These are phyloP conservation scores for Chironomus riparius DNA, from an alignment of 2,888 invertebrate genomes.

Conservation along the genomic window DNA sequence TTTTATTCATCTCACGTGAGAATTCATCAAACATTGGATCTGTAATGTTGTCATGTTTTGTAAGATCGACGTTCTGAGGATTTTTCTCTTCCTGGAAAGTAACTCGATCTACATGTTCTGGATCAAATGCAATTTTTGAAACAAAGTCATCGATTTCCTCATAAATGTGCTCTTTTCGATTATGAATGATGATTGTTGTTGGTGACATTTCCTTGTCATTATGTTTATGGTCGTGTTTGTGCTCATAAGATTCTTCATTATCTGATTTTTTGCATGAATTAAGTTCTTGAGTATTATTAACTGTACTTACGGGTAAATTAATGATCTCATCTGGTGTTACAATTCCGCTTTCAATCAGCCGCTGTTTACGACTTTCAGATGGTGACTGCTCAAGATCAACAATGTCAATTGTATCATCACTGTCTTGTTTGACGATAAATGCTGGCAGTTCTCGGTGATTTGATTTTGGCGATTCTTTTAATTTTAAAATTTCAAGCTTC, in stretches of 20 bases:
- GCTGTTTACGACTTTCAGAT: constrained; percentile 34
- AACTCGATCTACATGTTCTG: constrained; percentile 3
- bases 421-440: constrained; percentile 43
- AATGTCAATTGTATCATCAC: constrained; percentile 41
- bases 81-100: neutral
- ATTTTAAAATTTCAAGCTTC: constrained; percentile 50
- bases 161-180: constrained; percentile 53
- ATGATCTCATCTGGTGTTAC: constrained; percentile 41
- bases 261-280: constrained; percentile 37
- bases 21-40: constrained; percentile 17
- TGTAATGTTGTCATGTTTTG: neutral
- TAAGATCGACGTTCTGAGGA: too few species aligned
- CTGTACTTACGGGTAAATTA: constrained; percentile 33
- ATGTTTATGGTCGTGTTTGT: constrained; percentile 31
- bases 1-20: neutral
- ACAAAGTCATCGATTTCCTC: constrained; percentile 48
- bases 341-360: constrained; percentile 31
- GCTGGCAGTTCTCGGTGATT: constrained; percentile 44
- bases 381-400: constrained; percentile 42
- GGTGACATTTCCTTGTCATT: too few species aligned
- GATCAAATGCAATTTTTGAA: constrained; percentile 26
- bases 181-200: constrained; percentile 29
- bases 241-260: constrained; percentile 38
- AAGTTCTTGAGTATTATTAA: neutral
- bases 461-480: constrained; percentile 54